A percentile compares a stretch with the other conserved stretches of the same genome.
Evolutionary conservation across 1,140 invertebrate genomes (phyloP).

Genomic region (Drosophila micromelanica): DNA sequence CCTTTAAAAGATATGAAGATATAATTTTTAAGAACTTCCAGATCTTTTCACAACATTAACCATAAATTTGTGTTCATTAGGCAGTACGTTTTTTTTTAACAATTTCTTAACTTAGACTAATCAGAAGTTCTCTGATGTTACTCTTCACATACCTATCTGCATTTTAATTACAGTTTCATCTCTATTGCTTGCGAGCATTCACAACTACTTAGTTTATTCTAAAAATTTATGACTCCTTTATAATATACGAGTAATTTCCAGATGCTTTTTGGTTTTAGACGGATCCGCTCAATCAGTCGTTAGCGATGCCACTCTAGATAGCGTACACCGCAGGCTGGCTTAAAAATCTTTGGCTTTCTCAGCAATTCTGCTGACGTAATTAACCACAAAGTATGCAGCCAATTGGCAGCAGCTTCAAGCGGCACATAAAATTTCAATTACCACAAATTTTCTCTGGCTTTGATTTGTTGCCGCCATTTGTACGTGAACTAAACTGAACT

Average conservation of each 20-base stretch:
- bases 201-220: background rate
- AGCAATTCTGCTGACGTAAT: conserved; percentile 44
- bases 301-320: conserved; percentile 46
- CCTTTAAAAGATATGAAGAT: no score
- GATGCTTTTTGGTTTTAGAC: conserved; percentile 14
- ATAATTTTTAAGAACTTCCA: no score
- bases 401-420: conserved; percentile 59
- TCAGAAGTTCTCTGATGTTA: background rate
- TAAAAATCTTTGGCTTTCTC: conserved; percentile 11
- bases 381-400: conserved; percentile 57
- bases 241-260: conserved; percentile 5
- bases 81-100: background rate
- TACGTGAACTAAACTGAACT: conserved; percentile 20
- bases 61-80: background rate
- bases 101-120: background rate
- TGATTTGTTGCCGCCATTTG: conserved; percentile 63
- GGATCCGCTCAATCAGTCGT: background rate
- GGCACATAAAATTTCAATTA: conserved; percentile 70
- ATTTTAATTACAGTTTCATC: conserved; percentile 1
- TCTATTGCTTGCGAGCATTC: background rate
- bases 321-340: conserved; percentile 4
- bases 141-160: background rate
- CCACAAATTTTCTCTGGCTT: conserved; percentile 61
- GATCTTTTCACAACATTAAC: background rate
- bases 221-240: conserved; percentile 27